Conservation (phyloP, 1,140 invertebrate species). For the Neodiprion pinetum region DNA sequence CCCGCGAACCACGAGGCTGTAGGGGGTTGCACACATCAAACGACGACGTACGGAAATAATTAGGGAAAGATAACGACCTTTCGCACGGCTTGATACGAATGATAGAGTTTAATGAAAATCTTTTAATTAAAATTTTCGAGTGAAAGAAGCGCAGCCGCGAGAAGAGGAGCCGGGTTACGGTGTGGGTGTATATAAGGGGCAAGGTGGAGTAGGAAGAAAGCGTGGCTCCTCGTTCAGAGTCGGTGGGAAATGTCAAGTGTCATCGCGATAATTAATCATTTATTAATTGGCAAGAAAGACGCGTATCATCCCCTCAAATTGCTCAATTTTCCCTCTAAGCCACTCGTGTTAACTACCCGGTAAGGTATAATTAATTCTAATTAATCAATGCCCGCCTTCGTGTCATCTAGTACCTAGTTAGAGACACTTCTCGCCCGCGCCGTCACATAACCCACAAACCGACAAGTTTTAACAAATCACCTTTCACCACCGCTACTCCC, state of each 20-base stretch:
- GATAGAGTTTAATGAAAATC: conserved; percentile 5
- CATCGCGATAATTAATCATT: conserved; percentile 54
- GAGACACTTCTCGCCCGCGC: background rate
- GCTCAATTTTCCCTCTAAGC: conserved; percentile 38
- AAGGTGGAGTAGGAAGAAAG: background rate
- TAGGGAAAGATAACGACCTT: background rate
- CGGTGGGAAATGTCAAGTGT: conserved; percentile 42
- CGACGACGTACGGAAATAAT: background rate
- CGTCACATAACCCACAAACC: background rate
- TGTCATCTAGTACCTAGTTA: conserved; percentile 7
- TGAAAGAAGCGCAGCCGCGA: background rate
- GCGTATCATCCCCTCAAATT: conserved; percentile 46
- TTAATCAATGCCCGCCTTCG: conserved; percentile 20
- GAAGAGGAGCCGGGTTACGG: background rate
- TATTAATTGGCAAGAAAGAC: conserved; percentile 56
- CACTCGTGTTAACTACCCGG: conserved; percentile 11
- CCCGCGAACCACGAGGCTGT: no score
- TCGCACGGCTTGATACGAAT: conserved; percentile 1
- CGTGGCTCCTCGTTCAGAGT: background rate
- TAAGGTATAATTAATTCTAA: conserved; percentile 22
- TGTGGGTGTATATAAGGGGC: background rate
- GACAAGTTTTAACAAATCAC: background rate
- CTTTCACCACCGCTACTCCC: background rate
- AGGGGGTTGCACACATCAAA: no score
- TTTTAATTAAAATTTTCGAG: conserved; percentile 8